Evolutionary conservation across 1,140 invertebrate species (phyloP), one percentile per base, ranked within the genome.

Genomic region (Zaprionus ornatus): DNA sequence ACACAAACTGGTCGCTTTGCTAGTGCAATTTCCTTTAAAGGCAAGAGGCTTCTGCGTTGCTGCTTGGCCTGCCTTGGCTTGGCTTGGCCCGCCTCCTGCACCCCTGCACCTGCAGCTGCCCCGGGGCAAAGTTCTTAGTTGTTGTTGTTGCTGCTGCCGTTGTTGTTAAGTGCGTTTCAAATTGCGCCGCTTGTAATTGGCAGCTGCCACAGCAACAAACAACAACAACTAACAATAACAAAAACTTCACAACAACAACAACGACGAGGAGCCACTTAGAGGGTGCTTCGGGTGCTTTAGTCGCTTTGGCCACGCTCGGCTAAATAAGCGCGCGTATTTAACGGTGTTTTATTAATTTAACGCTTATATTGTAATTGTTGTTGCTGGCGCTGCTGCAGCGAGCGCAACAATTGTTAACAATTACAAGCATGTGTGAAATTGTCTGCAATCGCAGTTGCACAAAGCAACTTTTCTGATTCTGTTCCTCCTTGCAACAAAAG

Each of bases 301-400:
- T 25, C 52, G 59, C 25, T 75, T 69, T 59, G 60, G 67, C 17
- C 61, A 71, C 56, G 74, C 68, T 72, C 61, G 68, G 66, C 60
- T 72, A 54, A 65, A 13, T 55, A 71, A 40, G 52, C 72, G 68
- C 67, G 74, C 68, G 67, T 62, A 61, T 66, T 75, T 76, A 76
- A 76, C 74, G 61, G 74, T 76, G 74, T 71, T 76, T 76, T 76
- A 76, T 76, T 65, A 65, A 61, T 71, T 65, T 60, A 76, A 54
- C 61, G 68, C 55, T 32, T 48, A 40, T 63, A 32, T 32, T 60
- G 29, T n/a, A n/a, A 27, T n/a, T 35, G 35, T 13, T 63, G 17
- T 5, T 32, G 3, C 19, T 42, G 35, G 6, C n/a, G 48, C 4
- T 23, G 62, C 7, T 64, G 37, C 65, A 60, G 40, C 65, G 19